phyloP scores from a whole-genome alignment of 2,888 invertebrate species.

The Parnassius glacialis region DNA sequence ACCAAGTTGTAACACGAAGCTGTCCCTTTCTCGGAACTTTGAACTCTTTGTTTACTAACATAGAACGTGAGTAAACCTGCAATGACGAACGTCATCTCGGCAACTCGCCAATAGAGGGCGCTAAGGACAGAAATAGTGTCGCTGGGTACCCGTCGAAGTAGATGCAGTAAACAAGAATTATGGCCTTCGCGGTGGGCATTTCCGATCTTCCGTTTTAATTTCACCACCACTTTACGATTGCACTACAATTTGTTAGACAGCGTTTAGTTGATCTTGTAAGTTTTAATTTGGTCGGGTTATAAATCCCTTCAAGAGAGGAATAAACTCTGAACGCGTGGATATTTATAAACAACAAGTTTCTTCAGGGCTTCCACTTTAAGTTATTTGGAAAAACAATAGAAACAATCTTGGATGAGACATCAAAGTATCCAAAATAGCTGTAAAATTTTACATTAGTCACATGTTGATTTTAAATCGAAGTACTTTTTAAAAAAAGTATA shows the following conservation, averaged over 20 bases:
- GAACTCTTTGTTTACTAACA: conserved; percentile 72
- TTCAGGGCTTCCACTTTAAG: conserved; percentile 31
- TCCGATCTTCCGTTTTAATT: conserved; percentile 59
- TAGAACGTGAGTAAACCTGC: conserved; percentile 69
- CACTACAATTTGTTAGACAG: conserved; percentile 30
- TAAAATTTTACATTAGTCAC: neutral
- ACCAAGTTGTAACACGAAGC: conserved; percentile 20
- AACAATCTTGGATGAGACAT: neutral
- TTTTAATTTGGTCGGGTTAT: conserved; percentile 37
- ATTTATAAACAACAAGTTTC: conserved; percentile 45
- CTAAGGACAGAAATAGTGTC: conserved; percentile 69
- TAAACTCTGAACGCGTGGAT: conserved; percentile 43
- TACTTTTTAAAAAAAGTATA: no score
- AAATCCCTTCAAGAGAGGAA: conserved; percentile 37
- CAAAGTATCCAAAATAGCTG: conserved; percentile 5
- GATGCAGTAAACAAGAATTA: conserved; percentile 47
- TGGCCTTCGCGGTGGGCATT: conserved; percentile 63
- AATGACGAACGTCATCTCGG: conserved; percentile 57
- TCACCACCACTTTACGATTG: conserved; percentile 31
- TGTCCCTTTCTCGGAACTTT: conserved; percentile 29
- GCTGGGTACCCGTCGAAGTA: conserved; percentile 44
- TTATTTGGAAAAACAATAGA: conserved; percentile 8
- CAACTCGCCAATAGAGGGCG: conserved; percentile 77
- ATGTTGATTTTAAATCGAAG: neutral
- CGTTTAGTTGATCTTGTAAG: conserved; percentile 28